Evolutionary conservation across 2,888 invertebrate genomes (phyloP), one percentile per base, ranked within the genome.

Genomic region (Cosmopolites sordidus): DNA sequence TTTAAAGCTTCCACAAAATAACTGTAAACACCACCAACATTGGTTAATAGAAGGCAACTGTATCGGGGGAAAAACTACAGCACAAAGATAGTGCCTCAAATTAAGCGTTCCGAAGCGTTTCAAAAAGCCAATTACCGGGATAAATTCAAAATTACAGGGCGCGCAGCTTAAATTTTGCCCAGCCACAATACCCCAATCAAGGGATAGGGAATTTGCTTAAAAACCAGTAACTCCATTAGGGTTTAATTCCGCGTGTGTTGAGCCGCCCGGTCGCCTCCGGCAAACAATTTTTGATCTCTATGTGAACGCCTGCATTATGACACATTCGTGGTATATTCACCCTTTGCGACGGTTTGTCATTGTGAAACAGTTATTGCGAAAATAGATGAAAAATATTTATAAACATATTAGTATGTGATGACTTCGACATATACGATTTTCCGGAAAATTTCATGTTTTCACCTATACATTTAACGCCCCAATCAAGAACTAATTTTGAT

Each of bases 161-260:
- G 43, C 30, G 44, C 43, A 30, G 55, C 47, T 55, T 55, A 51
- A 55, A 51, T 43, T 55, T 40, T 55, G 50, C 46, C 33, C 50
- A 43, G 47, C 57, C 57, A 57, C 57, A 57, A 57, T 57, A 57
- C 57, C 44, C 52, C 46, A 54, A 57, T 57, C 57, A 57, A 44
- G 43, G 43, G 33, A 11, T 11, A 11, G 45, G 39, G 53, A 46
- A 43, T 53, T 47, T 50, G 46, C 48, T 54, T 57, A 57, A 57
- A 57, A 57, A 57, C 50, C 30, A 50, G 50, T 57, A 57, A 57
- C 50, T 57, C 46, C 27, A 57, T 57, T 55, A 46, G 39, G 15
- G 46, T 53, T 48, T 57, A 49, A 56, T 56, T 56, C 47, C 38
- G 53, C 16, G 42, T 49, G 22, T 22, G 22, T 22, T 22, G 8